Base-by-base conservation (phyloP, 2,888 invertebrate genomes). In the Miltochrista miniata region DNA sequence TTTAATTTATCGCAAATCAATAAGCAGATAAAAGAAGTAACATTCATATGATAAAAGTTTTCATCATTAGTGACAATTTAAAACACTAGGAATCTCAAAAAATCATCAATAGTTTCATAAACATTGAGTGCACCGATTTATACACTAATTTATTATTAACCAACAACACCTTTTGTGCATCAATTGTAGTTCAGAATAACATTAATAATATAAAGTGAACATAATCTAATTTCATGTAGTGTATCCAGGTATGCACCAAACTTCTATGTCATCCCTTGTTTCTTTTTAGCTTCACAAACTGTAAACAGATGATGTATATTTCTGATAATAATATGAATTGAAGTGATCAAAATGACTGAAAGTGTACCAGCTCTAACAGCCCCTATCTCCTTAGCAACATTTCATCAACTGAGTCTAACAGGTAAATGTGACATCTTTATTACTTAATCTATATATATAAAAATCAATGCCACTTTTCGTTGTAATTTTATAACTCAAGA, bases 391-490 rank as follows among this genome's bases (percentile, higher is more conserved):
- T 70, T 90, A 55, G 81, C 90, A 59, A 88, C 90, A 78, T 91
- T 90, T 80, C 87, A 91, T 70, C 91, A 91, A 68, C 83, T 91
- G 43, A 89, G 90, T 71, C 72, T 91, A 59, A 89, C 89, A 81
- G 90, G 90, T 89, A 80, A 60, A 41, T 13, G 38, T 36, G 14
- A 24, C 18, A 4, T 24, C 18, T 24, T 4, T 24, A 24, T 24
- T 24, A 24, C 5, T 5, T 24, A n/a, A n/a, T n/a, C n/a, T n/a
- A n/a, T n/a, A n/a, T n/a, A n/a, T 24, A 24, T 24, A 24, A 24
- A 4, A 24, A 2, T 24, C 18, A 24, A 24, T 24, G 13, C 10
- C 14, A n/a, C n/a, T n/a, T n/a, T n/a, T n/a, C n/a, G n/a, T n/a
- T n/a, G n/a, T n/a, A n/a, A n/a, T n/a, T n/a, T n/a, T n/a, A n/a